Evolutionary conservation across 2,113 vertebrate species (phyloP), one percentile per base, ranked within the genome.

Genomic region (Dasyornis broadbenti): DNA sequence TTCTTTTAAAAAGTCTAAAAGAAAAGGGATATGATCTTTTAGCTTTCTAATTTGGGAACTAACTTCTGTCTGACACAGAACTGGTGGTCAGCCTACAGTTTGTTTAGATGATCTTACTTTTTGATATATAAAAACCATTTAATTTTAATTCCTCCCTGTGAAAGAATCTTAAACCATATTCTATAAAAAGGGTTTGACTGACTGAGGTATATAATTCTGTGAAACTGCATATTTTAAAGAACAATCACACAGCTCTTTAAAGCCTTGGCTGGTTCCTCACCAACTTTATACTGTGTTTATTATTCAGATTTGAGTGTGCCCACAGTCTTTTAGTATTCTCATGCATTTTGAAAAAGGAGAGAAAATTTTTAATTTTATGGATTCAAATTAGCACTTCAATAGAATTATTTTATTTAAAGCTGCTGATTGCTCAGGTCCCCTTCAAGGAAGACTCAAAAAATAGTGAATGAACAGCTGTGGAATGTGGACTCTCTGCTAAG

Each of bases 31-130:
- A n/a, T 44, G 64, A 87, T 60, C 13, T 24, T 65, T 87, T 77
- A 92, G 53, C 68, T 24, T 28, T 82, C 54, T 40, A 79, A 56
- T 68, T 75, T 69, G 86, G 68, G 72, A 96, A 96, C 54, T 61
- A 40, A 77, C 86, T 92, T 97, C 21, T 94, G 56, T 86, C 54
- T 83, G 54, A 63, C 65, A 88, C 56, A 73, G 89, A 89, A 73
- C 61, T 89, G 33, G 28, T 54, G 23, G 66, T 93, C 35, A 76
- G 28, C 27, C 59, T 52, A 68, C 60, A 88, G 42, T 80, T 92
- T 95, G 22, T 94, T 94, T 88, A 77, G 52, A 49, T 80, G 1
- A 3, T 47, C 33, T 76, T 91, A 17, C 13, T 45, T 85, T 82
- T 33, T 49, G 10, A 27, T 71, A 23, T 26, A 66, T 50, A 53